Evolutionary conservation across 2,888 invertebrate genomes (phyloP), one percentile per base, ranked within the genome.

Genomic region (Coelopa pilipes): DNA sequence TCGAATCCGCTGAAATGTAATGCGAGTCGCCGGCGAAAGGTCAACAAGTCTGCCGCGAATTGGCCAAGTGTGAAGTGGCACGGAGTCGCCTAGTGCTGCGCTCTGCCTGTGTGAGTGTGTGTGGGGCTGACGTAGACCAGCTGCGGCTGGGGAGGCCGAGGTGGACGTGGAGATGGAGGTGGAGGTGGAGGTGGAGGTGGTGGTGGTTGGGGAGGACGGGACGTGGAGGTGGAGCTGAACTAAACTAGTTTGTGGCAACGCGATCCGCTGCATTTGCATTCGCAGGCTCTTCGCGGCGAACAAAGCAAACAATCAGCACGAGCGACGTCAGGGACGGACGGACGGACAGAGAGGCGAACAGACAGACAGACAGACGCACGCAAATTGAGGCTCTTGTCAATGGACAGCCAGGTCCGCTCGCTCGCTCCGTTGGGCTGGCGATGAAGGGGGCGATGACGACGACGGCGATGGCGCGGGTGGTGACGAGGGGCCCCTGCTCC

Each of bases 41-140:
- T 73, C 73, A 73, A 68, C 68, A 62, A 21, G 73, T 69, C 69
- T 55, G 73, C 17, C 55, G 62, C 24, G 49, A 72, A 68, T 68
- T 73, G 67, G 73, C 68, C 73, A 63, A 73, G 62, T 73, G 69
- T 68, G 68, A 73, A 73, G 70, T 72, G 66, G 68, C 45, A 21
- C 50, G 46, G 19, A 34, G n/a, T 59, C 11, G 50, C 21, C 49
- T 49, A 5, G 11, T 50, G 15, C 11, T 66, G 53, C 50, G 21
- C 12, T 50, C 13, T 50, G 47, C 19, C 13, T 9, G 12, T 63
- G 34, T 57, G 1, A 19, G 34, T 62, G 34, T 34, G 10, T 60
- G 13, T 45, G 34, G 13, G n/a, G 62, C 62, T 62, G 62, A 62
- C 62, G 62, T 62, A 62, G 34, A 62, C n/a, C 62, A 34, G 62